Evolutionary conservation across 2,888 invertebrate genomes (phyloP).

Genomic region (Pomacea canaliculata): DNA sequence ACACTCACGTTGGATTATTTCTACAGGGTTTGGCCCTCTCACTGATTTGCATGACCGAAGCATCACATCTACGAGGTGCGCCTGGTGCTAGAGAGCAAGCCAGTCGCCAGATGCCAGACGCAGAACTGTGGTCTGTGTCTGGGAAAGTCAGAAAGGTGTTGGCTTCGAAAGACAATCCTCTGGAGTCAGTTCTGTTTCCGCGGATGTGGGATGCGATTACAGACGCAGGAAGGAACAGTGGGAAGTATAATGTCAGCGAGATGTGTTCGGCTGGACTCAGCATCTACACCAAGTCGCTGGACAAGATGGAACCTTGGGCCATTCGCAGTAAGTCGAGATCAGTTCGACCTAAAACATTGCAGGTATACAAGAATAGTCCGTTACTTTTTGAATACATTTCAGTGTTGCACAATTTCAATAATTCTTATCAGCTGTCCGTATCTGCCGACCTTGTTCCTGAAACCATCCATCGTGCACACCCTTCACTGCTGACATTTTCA

Average conservation of each 20-base stretch:
- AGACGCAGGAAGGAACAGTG: constrained; percentile 4
- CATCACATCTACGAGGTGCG: not conserved
- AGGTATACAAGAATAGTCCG: not conserved
- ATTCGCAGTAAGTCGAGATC: constrained; percentile 13
- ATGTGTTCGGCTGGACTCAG: not conserved
- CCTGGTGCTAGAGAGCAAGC: not conserved
- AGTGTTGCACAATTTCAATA: no score
- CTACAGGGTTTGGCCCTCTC: no score
- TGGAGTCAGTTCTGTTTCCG: not conserved
- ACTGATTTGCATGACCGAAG: no score
- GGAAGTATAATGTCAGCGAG: constrained; percentile 3
- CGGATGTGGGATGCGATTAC: not conserved
- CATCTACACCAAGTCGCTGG: not conserved
- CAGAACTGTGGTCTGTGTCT: not conserved
- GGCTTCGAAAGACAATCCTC: not conserved
- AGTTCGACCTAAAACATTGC: not conserved
- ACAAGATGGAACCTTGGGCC: constrained; percentile 12
- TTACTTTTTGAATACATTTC: not conserved
- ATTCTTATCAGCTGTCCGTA: no score
- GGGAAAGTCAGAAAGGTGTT: not conserved
- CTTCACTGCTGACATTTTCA: no score
- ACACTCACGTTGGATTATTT: no score
- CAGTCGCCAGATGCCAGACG: not conserved
- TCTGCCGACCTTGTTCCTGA: no score
- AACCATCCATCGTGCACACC: no score